Conservation (phyloP, 2,113 vertebrate species). For the Calypte anna region DNA sequence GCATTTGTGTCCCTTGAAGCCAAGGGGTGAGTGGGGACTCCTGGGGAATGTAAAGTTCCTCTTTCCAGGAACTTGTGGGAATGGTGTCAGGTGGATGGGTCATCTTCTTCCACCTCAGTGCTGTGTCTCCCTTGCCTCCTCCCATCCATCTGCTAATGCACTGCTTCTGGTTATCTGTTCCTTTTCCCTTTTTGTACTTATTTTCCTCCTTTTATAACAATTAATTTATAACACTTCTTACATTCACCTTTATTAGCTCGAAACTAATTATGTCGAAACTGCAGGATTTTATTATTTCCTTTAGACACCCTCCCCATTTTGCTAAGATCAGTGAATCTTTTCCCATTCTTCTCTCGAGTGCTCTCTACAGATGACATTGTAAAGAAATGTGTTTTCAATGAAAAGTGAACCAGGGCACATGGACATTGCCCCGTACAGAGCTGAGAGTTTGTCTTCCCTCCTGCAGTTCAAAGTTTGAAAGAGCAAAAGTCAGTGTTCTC, state of each 20-base stretch:
- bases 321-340: neutral
- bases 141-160: neutral
- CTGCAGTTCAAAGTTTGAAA: conserved; percentile 60
- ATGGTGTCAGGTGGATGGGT: neutral
- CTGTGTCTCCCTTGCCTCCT: neutral
- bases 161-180: neutral
- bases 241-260: neutral
- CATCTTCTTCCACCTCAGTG: neutral
- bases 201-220: neutral
- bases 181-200: neutral
- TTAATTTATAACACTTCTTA: neutral
- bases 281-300: neutral
- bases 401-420: neutral
- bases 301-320: accelerated
- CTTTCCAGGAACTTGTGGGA: neutral
- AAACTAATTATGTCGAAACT: neutral
- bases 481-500: conserved; percentile 49
- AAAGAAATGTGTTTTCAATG: neutral
- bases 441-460: conserved; percentile 15
- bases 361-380: neutral
- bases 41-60: neutral
- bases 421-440: neutral
- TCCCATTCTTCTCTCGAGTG: neutral
- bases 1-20: neutral
- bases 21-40: neutral